phyloP scores from a whole-genome alignment of 2,888 invertebrate species.

The Dasysyrphus albostriatus region DNA sequence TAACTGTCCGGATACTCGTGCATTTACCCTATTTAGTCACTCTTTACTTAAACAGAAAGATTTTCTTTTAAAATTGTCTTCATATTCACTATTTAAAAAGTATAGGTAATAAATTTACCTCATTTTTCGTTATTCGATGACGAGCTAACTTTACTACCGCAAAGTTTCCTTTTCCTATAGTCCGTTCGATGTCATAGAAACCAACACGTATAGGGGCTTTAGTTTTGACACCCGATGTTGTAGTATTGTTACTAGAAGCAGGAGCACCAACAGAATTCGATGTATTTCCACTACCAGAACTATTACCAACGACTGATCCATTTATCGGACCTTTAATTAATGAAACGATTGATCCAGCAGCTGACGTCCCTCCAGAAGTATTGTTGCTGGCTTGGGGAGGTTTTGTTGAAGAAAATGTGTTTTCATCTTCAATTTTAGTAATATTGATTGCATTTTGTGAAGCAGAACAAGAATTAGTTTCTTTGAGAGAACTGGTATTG shows the following conservation, averaged over 20 bases:
- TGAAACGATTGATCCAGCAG: conserved; percentile 43
- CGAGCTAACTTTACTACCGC: conserved; percentile 99
- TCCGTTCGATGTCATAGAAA: conserved; percentile 98
- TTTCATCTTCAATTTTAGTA: conserved; percentile 14
- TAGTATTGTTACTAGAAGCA: not conserved
- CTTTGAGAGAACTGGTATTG: conserved; percentile 28
- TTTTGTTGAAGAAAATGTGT: conserved; percentile 30
- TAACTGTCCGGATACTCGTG: too few relatives aligned
- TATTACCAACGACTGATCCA: conserved; percentile 62
- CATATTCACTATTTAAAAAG: too few relatives aligned
- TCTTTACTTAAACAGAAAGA: too few relatives aligned
- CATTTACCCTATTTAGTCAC: too few relatives aligned
- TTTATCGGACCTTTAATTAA: conserved; percentile 65
- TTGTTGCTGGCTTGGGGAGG: not conserved
- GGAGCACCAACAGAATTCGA: not conserved
- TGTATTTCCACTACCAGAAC: conserved; percentile 33
- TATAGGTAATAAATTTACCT: conserved; percentile 87
- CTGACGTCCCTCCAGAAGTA: not conserved
- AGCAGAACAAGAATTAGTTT: conserved; percentile 18
- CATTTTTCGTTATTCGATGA: conserved; percentile 99
- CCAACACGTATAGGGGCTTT: conserved; percentile 94
- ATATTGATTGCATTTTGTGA: conserved; percentile 23
- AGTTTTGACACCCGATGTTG: conserved; percentile 78
- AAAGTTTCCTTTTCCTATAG: conserved; percentile 99
- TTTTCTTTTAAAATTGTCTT: too few relatives aligned